Percentiles rank a stretch among this genome's conserved stretches.
Evolutionary conservation across 2,113 vertebrate species (phyloP).

Genomic region (Grantiella picta): DNA sequence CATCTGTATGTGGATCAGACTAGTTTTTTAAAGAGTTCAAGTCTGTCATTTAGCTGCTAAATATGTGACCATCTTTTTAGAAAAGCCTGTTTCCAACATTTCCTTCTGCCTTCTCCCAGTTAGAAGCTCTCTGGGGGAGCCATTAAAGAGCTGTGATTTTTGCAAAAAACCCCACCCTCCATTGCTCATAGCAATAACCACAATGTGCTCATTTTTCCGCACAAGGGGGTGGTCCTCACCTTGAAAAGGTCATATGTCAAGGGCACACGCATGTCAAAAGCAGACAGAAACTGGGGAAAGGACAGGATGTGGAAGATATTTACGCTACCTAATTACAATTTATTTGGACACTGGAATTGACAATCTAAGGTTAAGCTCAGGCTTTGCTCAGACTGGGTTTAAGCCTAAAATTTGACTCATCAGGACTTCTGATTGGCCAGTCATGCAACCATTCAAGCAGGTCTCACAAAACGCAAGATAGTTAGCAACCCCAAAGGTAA

Average conservation of each 20-base stretch:
- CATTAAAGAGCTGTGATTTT: background rate
- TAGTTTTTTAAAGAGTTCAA: background rate
- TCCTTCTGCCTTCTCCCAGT: background rate
- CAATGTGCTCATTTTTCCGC: background rate
- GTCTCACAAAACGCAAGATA: background rate
- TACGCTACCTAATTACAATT: background rate
- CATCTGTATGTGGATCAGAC: background rate
- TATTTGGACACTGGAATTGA: background rate
- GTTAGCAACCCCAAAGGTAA: background rate
- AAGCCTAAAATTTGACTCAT: background rate
- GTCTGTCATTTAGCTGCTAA: background rate
- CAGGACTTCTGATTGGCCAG: background rate
- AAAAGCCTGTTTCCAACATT: background rate
- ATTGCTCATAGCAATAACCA: background rate
- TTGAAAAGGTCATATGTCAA: background rate
- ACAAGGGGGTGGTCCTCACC: background rate
- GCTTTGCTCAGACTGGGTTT: background rate
- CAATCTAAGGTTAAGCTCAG: background rate
- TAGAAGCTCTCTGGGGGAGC: background rate
- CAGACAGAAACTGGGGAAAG: background rate
- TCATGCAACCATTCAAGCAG: background rate
- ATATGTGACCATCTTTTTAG: background rate
- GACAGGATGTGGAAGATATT: background rate
- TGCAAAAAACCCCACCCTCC: rapidly evolving
- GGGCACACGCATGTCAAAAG: background rate